Percentiles rank a stretch among this genome's conserved stretches.
Conservation (phyloP, 2,888 invertebrate genomes). For the Coelinius sp. region DNA sequence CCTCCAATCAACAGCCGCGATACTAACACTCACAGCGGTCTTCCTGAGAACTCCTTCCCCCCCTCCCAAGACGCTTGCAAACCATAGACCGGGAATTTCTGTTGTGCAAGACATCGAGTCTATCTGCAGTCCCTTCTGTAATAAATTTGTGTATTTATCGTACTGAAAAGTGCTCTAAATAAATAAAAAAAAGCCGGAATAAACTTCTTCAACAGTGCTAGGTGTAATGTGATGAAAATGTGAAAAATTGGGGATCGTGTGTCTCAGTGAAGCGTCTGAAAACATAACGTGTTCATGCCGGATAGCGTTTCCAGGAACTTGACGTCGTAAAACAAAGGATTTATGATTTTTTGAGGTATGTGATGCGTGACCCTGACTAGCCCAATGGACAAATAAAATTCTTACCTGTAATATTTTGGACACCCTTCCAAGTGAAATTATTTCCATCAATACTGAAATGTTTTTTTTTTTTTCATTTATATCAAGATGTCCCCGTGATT, state of each 20-base stretch:
- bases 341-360: not conserved
- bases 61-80: not conserved
- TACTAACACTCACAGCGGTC: not conserved
- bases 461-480: too few relatives aligned
- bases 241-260: not conserved
- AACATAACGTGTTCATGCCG: not conserved
- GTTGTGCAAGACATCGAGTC: not conserved
- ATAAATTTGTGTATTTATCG: not conserved
- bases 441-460: not conserved
- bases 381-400: not conserved
- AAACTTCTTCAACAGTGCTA: not conserved
- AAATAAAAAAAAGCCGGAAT: not conserved
- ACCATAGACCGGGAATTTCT: not conserved
- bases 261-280: not conserved
- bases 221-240: not conserved
- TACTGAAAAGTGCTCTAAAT: not conserved
- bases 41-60: not conserved
- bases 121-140: not conserved
- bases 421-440: too few relatives aligned
- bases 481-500: too few relatives aligned
- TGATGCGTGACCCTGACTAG: not conserved
- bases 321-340: not conserved
- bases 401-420: too few relatives aligned
- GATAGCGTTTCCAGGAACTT: not conserved
- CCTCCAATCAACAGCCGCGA: not conserved